A percentile compares a stretch with the other conserved stretches of the same genome.
Evolutionary conservation across 92 coral and sea anemone species (phyloP).

Genomic region (Epizoanthus illoricatus): DNA sequence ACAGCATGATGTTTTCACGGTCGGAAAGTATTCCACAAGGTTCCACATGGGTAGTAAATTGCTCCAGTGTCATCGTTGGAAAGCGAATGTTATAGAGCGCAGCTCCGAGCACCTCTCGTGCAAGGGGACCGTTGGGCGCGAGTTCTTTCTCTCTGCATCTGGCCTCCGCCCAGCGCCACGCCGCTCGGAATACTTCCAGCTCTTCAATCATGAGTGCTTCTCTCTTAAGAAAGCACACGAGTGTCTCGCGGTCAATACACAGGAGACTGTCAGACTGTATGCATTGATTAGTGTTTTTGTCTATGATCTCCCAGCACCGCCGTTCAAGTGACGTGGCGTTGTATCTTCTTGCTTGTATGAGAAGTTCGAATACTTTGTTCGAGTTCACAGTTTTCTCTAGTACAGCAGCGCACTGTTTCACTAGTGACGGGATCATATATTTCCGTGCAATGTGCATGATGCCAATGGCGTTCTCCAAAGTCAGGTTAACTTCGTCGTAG

Average conservation of each 20-base stretch:
- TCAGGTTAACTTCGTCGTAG: slow-evolving; percentile 58
- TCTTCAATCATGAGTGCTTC: slow-evolving; percentile 63
- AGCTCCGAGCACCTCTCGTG: slow-evolving; percentile 56
- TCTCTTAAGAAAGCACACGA: slow-evolving; percentile 51
- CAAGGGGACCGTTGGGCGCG: slow-evolving; percentile 38
- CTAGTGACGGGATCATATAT: slow-evolving; percentile 58
- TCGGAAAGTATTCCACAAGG: slow-evolving; percentile 59
- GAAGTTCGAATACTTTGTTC: slow-evolving; percentile 50
- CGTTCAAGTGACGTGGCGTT: slow-evolving; percentile 55
- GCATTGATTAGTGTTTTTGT: slow-evolving; percentile 47
- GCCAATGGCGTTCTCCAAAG: slow-evolving; percentile 57
- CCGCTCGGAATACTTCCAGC: slow-evolving; percentile 59
- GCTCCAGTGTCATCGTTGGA: slow-evolving; percentile 59
- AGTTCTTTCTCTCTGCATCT: slow-evolving; percentile 50
- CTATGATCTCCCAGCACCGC: slow-evolving; percentile 65
- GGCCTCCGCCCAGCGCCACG: slow-evolving; percentile 60
- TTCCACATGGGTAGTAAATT: slow-evolving; percentile 47
- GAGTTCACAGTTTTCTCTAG: slow-evolving; percentile 46
- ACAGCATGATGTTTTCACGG: slow-evolving; percentile 48
- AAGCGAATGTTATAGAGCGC: slow-evolving; percentile 61
- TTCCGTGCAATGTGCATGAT: slow-evolving; percentile 67
- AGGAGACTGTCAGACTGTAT: slow-evolving; percentile 51
- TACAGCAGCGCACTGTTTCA: slow-evolving; percentile 52
- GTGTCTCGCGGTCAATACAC: slow-evolving; percentile 53
- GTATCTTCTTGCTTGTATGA: slow-evolving; percentile 60